A percentile compares a stretch with the other conserved stretches of the same genome.
These are phyloP conservation scores for Stichodactyla helianthus DNA, from an alignment of 64 coral and sea anemone genomes.

Conservation along the genomic window DNA sequence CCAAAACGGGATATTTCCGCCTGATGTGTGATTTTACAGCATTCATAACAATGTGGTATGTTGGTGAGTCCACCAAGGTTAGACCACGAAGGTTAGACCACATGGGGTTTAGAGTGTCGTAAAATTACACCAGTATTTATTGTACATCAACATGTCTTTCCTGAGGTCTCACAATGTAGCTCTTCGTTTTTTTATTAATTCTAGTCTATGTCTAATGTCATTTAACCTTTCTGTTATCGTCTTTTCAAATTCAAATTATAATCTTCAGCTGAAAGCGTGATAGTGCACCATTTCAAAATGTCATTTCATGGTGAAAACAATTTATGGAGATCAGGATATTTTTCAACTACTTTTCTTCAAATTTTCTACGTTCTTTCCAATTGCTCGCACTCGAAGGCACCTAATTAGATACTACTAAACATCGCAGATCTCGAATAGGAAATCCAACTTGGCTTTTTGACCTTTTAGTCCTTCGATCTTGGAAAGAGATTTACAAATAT, in stretches of 20 bases:
- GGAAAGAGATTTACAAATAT: conserved; percentile 1
- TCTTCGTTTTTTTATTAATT: not conserved
- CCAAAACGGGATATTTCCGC: conserved; percentile 11
- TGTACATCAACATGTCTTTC: not conserved
- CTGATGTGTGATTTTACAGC: not conserved
- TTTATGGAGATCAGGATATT: not conserved
- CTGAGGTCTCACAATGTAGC: not conserved
- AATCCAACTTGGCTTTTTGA: not conserved
- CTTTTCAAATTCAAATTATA: no score
- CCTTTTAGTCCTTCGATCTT: conserved; percentile 8
- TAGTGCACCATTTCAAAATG: no score
- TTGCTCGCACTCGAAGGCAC: not conserved
- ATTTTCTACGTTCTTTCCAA: not conserved
- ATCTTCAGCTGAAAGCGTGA: no score
- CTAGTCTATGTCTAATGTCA: not conserved
- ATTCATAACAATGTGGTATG: not conserved
- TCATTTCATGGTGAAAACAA: no score
- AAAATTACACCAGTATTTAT: not conserved
- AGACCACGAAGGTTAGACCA: not conserved
- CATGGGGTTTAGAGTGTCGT: not conserved
- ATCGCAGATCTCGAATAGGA: not conserved
- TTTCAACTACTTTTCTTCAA: not conserved
- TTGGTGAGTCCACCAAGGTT: not conserved
- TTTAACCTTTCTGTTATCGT: no score
- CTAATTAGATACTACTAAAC: not conserved